These are phyloP conservation scores for Sylvia atricapilla DNA, from an alignment of 2,113 vertebrate species.

Conservation along the genomic window DNA sequence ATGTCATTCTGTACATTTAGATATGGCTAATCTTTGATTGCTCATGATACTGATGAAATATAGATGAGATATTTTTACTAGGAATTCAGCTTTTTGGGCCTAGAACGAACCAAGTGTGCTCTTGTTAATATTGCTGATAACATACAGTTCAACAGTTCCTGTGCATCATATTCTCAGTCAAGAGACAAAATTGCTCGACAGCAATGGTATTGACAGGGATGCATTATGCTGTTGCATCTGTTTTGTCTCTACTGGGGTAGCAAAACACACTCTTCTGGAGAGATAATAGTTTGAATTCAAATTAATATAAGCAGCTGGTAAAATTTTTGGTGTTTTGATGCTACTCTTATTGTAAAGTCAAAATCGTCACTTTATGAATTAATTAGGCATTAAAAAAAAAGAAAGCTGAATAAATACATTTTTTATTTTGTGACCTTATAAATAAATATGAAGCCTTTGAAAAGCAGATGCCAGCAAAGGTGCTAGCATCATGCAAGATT, in stretches of 20 bases:
- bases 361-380: background rate
- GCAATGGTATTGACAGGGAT: background rate
- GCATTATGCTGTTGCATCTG: background rate
- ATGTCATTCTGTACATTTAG: background rate
- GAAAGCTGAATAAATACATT: background rate
- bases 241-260: background rate
- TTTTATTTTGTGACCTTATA: background rate
- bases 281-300: background rate
- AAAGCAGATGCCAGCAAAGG: background rate
- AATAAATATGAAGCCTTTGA: background rate
- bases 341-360: constrained; percentile 3
- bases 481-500: background rate
- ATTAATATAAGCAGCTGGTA: background rate
- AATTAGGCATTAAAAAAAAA: background rate
- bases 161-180: background rate
- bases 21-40: background rate
- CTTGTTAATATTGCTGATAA: background rate
- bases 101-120: background rate
- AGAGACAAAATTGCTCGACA: background rate
- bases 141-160: background rate
- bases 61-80: background rate
- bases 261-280: background rate
- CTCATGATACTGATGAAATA: background rate
- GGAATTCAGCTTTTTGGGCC: background rate
- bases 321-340: background rate